phyloP scores from a whole-genome alignment of 2,888 invertebrate genomes.

The Sinhomidia bicolor region DNA sequence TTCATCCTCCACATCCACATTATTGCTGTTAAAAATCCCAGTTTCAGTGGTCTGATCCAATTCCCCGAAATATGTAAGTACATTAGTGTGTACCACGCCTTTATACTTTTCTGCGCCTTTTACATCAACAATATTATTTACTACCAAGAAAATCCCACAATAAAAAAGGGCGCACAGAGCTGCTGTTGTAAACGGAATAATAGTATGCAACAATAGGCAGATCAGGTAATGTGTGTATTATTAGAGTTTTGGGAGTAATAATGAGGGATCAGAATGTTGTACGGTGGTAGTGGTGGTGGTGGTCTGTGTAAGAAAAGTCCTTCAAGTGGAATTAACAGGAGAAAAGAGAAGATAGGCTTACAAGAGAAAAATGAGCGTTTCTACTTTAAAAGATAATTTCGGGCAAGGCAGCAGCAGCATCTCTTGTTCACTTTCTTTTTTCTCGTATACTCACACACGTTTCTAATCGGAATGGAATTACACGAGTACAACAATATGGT shows the following conservation, averaged over 20 bases:
- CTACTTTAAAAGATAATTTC: slow-evolving; percentile 1
- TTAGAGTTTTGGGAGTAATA: slow-evolving; percentile 57
- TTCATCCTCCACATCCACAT: too few relatives aligned
- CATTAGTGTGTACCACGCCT: too few relatives aligned
- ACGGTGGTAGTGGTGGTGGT: background rate
- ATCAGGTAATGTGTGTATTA: slow-evolving; percentile 41
- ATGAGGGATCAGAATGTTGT: slow-evolving; percentile 43
- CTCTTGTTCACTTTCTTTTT: too few relatives aligned
- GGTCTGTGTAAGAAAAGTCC: slow-evolving; percentile 13
- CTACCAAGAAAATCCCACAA: background rate
- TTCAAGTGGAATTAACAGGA: slow-evolving; percentile 35
- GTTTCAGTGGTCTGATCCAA: too few relatives aligned
- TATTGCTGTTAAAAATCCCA: too few relatives aligned
- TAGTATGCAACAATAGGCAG: background rate
- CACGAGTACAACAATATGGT: background rate
- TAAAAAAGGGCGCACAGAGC: background rate
- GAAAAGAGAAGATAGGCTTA: background rate
- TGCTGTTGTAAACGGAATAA: too few relatives aligned
- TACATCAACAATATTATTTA: background rate
- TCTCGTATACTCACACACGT: background rate
- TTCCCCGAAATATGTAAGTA: background rate
- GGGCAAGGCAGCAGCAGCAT: background rate
- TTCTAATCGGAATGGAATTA: background rate
- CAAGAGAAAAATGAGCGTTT: background rate
- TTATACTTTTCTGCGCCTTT: too few relatives aligned